Base-by-base conservation (phyloP, 2,797 vertebrate species). In the Gila robusta region DNA sequence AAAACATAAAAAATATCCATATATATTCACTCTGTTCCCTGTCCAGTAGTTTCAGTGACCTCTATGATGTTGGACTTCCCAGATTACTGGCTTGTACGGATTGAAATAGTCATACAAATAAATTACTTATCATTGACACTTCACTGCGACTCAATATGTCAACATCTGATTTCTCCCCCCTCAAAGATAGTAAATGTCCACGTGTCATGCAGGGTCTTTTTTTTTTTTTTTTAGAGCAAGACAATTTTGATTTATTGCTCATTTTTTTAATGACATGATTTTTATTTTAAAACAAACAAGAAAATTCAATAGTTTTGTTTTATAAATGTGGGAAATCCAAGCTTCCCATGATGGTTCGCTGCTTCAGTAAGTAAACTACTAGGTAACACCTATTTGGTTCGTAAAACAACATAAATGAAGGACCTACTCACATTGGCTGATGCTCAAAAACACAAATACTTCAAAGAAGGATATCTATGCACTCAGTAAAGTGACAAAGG, bases 381-480 rank as follows among this genome's bases (percentile, higher is more conserved):
- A 84, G 73, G 44, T 84, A 77, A 77, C 72, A 77, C 74, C 82
- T 84, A 71, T 44, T 84, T 49, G 77, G 44, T 79, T 84, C 64
- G 39, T 79, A 35, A 62, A 79, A 79, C 83, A 71, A 62, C 76
- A 85, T 70, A 81, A 81, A 74, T 66, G 41, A 64, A 72, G 59
- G 84, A 81, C 69, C 78, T 74, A 74, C 78, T 73, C 76, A 71
- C 67, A 87, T 72, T 88, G 85, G 80, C 82, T 86, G 77, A 87
- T 87, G 82, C 82, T 87, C 87, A 82, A 72, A 83, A 62, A 72
- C 71, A 79, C 64, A 47, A 73, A 85, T 83, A 86, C 59, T 73
- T 85, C 71, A 66, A 87, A 83, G 83, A 87, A 83, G 79, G 84
- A 87, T 88, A 86, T 88, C 81, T 83, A 71, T 89, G 86, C 87